Conservation (phyloP, 2,888 invertebrate species). For the Malachius bipustulatus region DNA sequence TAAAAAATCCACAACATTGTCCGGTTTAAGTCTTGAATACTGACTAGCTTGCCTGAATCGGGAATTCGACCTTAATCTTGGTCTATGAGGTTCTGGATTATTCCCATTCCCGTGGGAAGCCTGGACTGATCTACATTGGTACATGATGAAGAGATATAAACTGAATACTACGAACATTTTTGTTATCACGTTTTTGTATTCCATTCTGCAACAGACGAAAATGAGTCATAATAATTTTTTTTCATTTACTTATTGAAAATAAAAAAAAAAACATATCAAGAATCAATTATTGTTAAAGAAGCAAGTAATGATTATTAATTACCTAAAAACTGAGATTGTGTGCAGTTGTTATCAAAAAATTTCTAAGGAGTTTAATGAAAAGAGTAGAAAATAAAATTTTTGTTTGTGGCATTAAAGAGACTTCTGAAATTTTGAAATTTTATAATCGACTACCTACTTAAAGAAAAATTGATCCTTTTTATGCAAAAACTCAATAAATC, state of each 20-base stretch:
- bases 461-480: too few relatives aligned
- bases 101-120: conserved; percentile 16
- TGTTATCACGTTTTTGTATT: conserved; percentile 15
- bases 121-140: conserved; percentile 17
- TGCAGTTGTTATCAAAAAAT: too few relatives aligned
- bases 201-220: conserved; percentile 11
- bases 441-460: too few relatives aligned
- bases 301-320: too few relatives aligned
- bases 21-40: conserved; percentile 25
- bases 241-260: neutral
- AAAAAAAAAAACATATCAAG: too few relatives aligned
- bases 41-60: conserved; percentile 21
- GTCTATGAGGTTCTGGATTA: conserved; percentile 18
- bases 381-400: too few relatives aligned
- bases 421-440: too few relatives aligned
- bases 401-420: too few relatives aligned
- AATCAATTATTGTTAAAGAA: too few relatives aligned
- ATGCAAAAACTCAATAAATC: too few relatives aligned
- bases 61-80: conserved; percentile 20
- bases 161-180: conserved; percentile 20
- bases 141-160: conserved; percentile 18
- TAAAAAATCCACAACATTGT: conserved; percentile 26
- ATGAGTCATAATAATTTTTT: neutral
- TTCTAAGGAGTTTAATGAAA: too few relatives aligned
- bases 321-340: too few relatives aligned